Base-by-base conservation (phyloP, 2,888 invertebrate genomes). In the Empis stercorea region DNA sequence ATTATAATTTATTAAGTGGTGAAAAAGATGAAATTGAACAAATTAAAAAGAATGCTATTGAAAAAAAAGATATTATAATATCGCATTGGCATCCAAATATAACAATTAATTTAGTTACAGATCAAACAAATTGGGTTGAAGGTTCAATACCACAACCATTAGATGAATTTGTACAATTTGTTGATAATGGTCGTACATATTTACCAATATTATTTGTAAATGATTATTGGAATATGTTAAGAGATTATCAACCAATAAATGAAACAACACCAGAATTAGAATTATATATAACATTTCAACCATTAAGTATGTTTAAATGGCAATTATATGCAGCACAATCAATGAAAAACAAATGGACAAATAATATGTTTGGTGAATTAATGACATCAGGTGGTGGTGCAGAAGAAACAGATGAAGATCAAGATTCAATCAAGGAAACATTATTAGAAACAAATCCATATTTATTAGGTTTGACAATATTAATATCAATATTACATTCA, bases 51-150 rank as follows among this genome's bases (percentile, higher is more conserved):
- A 46, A 61, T 16, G 88, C 91, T 68, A 80, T 79, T 48, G 73
- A 88, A 75, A 79, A 83, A 34, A 81, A 80, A 59, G 85, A 85
- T 59, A 93, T 95, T 70, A 85, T 97, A 48, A 75, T 97, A 0
- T 95, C 96, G 3, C 96, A 96, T 68, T 99, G 99, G 97, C 99
- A 99, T 76, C 95, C 96, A 5, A 99, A 99, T 72, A 70, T 99
- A 59, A 99, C 99, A 1, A 73, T 99, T 45, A 96, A 93, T 70
- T 66, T 99, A 44, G 85, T 99, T 2, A 87, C 87, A 44, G 99
- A 99, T 71, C 93, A 95, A 68, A 95, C 95, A 0, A 81, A 84
- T 54, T 99, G 97, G 97, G 79, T 84, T 27, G 80, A 81, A 59
- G 97, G 95, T 10, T 77, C 81, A 57, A 85, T 97, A 0, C 95